These are phyloP conservation scores for Ophion ventricosus DNA, from an alignment of 2,888 invertebrate genomes.

Conservation along the genomic window DNA sequence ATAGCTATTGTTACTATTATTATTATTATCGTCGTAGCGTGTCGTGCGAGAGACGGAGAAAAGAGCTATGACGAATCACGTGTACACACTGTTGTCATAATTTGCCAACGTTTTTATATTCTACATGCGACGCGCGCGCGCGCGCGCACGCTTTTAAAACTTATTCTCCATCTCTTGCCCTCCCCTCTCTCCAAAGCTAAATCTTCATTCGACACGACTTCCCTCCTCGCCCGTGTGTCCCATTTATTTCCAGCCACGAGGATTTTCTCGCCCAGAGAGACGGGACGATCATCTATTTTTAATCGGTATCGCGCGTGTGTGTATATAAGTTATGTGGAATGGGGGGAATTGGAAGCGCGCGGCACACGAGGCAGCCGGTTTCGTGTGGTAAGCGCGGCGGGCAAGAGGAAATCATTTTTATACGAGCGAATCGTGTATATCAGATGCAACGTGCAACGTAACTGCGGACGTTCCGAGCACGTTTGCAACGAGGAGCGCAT, in stretches of 20 bases:
- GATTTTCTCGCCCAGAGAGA: constrained; percentile 52
- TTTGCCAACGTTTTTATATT: not conserved
- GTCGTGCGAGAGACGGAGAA: constrained; percentile 19
- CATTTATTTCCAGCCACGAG: constrained; percentile 59
- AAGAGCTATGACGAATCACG: not conserved
- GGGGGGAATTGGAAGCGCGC: constrained; percentile 50
- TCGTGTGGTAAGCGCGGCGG: not conserved
- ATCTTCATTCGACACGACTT: too few species aligned
- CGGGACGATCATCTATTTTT: constrained; percentile 48
- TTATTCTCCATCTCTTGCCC: not conserved
- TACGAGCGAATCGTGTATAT: not conserved
- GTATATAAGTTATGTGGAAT: constrained; percentile 33
- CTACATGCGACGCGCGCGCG: too few species aligned
- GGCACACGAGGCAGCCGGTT: constrained; percentile 11
- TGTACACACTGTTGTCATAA: constrained; percentile 6
- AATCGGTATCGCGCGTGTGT: constrained; percentile 14
- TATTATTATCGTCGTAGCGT: constrained; percentile 25
- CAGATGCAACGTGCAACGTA: not conserved
- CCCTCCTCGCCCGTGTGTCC: constrained; percentile 2
- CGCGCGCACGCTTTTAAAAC: not conserved
- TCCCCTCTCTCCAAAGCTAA: too few species aligned
- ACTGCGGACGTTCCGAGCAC: constrained; percentile 28
- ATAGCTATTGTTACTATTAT: constrained; percentile 8
- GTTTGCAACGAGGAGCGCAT: constrained; percentile 27
- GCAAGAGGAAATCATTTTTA: not conserved